Percentiles rank a stretch among this genome's conserved stretches.
Evolutionary conservation across 2,797 vertebrate species (phyloP).

Genomic region (Malacoctenus gilli): DNA sequence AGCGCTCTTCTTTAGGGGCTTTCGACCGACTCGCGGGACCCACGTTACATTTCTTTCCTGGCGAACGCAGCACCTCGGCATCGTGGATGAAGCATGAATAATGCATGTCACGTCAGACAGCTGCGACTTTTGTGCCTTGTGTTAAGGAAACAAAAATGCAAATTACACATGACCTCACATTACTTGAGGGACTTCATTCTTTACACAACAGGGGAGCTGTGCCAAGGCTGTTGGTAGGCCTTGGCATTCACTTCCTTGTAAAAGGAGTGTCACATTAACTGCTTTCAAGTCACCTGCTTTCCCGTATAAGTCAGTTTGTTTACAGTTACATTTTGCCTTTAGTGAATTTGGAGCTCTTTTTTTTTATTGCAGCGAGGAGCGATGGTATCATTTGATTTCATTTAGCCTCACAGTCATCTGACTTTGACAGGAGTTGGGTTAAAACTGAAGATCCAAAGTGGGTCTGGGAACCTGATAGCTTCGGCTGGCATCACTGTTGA

Average conservation of each 20-base stretch:
- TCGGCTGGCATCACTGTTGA: too few relatives aligned
- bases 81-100: constrained; percentile 30
- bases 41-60: constrained; percentile 12
- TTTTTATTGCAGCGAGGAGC: too few relatives aligned
- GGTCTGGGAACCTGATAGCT: too few relatives aligned
- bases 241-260: constrained; percentile 10
- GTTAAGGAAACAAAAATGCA: constrained; percentile 39
- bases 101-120: constrained; percentile 33
- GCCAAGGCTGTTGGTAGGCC: constrained; percentile 17
- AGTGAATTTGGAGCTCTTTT: too few relatives aligned
- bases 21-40: background rate
- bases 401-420: too few relatives aligned
- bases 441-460: too few relatives aligned
- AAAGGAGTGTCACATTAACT: background rate
- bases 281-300: constrained; percentile 5
- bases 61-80: background rate
- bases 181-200: constrained; percentile 15
- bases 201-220: background rate
- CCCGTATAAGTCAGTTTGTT: background rate
- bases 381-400: too few relatives aligned
- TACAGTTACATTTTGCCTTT: background rate
- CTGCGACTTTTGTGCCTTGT: constrained; percentile 5
- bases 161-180: constrained; percentile 41
- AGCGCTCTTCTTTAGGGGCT: background rate
- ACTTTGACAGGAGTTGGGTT: too few relatives aligned